Evolutionary conservation across 2,113 vertebrate species (phyloP), one percentile per base, ranked within the genome.

Genomic region (Cinclus mexicanus): DNA sequence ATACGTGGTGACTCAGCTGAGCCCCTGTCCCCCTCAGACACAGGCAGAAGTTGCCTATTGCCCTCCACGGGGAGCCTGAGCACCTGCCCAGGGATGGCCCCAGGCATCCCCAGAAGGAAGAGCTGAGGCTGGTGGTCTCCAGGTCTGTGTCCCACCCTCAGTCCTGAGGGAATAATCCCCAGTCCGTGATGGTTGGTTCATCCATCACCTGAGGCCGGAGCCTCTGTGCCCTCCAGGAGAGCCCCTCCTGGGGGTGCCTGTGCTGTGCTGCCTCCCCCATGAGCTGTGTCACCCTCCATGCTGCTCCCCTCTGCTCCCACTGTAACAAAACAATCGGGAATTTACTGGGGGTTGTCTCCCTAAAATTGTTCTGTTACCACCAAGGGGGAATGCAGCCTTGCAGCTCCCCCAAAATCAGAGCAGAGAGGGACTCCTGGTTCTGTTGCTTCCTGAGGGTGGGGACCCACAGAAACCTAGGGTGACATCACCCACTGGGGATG

Each of bases 401-500:
- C 10, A 57, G 37, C 52, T 31, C 6, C 20, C 42, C 31, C 7
- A 1, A 15, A 81, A 67, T 7, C 1, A 25, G 64, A 86, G 29
- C 46, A 41, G 6, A 31, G 49, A 6, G 3, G 11, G 23, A 8
- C 8, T n/a, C 39, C 14, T 12, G 9, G 18, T 23, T 68, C 31
- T 28, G 90, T 7, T 39, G 2, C 39, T 52, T 56, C n/a, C 37
- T 31, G 31, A 41, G 55, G 13, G 22, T 47, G 64, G 15, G n/a
- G 14, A 21, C 25, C 25, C 28, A 2, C 26, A 23, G 55, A 75
- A 29, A 21, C 41, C 8, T n/a, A 6, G 35, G 28, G 29, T 74
- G 76, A 18, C 49, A 44, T 14, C n/a, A 18, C 18, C 25, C 53
- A 14, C 28, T 5, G 9, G 41, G 39, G 39, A 18, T 0, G 0